Base-by-base conservation (phyloP, 1,140 invertebrate species). In the Psilanteris sp. region DNA sequence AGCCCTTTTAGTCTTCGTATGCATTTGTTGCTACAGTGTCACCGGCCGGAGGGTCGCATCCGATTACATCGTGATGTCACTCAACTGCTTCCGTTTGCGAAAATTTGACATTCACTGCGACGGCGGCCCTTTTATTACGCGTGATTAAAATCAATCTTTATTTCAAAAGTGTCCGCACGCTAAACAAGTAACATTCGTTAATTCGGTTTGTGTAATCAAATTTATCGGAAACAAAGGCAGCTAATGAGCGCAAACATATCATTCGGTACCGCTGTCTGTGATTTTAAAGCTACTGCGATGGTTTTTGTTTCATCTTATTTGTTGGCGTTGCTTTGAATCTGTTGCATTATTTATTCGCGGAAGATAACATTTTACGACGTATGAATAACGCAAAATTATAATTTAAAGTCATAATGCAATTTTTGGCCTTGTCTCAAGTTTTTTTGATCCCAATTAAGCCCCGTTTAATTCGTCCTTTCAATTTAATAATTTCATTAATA, bases 21-120 rank as follows among this genome's bases (percentile, higher is more conserved):
- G 34, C 64, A 79, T 81, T 82, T 82, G 81, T 82, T 82, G 79
- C 73, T 75, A 80, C 71, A 81, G 67, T 79, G 79, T 81, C 78
- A 75, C 61, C 68, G 66, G 61, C 66, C 57, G 57, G 52, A 68
- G 64, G 72, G 62, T 77, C 64, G 70, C 71, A 76, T 79, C 77
- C 75, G 77, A 78, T 79, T 78, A 80, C 70, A 74, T 61, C 77
- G 66, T 74, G 77, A 76, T 66, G 74, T 77, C 78, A 46, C 54
- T 74, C 76, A 73, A 70, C 61, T 77, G 66, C 71, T 77, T 77
- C 57, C 72, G 66, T 62, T 71, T 54, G 75, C 70, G 66, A 77
- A 72, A 77, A 61, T 54, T 71, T 54, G 48, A 64, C 44, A 39
- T 52, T 57, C 73, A 9, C 54, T 37, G 54, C 52, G 36, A 67